phyloP scores from a whole-genome alignment of 2,888 invertebrate species.

The Lepidocyrtoides sp. region DNA sequence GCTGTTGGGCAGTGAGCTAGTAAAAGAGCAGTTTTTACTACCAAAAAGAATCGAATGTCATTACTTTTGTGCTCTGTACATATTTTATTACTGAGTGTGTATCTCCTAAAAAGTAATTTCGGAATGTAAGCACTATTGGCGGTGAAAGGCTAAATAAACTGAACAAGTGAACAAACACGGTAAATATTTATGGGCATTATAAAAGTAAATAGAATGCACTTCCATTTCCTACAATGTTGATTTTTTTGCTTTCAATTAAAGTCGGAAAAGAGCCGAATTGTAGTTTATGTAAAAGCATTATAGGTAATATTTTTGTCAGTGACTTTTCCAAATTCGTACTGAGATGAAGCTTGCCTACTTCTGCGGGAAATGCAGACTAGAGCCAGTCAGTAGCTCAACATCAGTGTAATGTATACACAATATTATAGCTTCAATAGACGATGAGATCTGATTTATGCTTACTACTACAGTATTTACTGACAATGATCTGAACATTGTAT shows the following conservation, averaged over 20 bases:
- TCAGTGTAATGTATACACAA: no score
- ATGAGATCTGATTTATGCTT: background rate
- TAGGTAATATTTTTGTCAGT: no score
- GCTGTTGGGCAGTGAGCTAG: background rate
- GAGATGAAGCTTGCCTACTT: no score
- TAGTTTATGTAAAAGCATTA: no score
- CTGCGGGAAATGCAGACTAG: no score
- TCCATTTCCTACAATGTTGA: slow-evolving; percentile 48
- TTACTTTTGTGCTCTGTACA: background rate
- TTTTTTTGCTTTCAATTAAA: slow-evolving; percentile 49
- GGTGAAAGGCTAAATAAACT: slow-evolving; percentile 3
- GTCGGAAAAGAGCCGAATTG: background rate
- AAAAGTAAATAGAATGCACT: slow-evolving; percentile 50
- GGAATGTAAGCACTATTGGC: slow-evolving; percentile 13
- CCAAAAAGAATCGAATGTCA: background rate
- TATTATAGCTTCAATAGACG: no score
- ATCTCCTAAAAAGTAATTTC: slow-evolving; percentile 6
- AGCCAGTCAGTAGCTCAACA: no score
- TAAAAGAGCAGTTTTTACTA: background rate
- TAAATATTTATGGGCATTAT: slow-evolving; percentile 47
- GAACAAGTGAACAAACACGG: slow-evolving; percentile 51
- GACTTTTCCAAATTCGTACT: no score
- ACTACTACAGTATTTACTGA: background rate
- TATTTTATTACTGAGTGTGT: slow-evolving; percentile 1
- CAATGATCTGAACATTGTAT: background rate